These are phyloP conservation scores for Plodia interpunctella DNA, from an alignment of 1,140 invertebrate species.

Conservation along the genomic window DNA sequence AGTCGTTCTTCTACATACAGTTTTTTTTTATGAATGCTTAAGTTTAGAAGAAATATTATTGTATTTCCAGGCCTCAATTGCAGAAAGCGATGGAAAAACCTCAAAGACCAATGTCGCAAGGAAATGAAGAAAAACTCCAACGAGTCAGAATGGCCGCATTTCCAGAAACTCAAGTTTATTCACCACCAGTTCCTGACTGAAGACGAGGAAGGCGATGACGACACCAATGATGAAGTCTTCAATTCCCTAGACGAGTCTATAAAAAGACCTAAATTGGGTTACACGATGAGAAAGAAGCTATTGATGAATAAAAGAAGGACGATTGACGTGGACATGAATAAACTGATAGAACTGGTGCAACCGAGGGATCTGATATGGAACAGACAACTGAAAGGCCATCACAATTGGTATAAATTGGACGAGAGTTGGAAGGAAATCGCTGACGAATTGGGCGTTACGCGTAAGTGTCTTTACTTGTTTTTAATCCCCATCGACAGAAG, in stretches of 20 bases:
- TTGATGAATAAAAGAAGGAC: constrained; percentile 62
- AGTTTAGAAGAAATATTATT: not conserved
- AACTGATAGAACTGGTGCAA: constrained; percentile 58
- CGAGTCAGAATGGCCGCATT: constrained; percentile 67
- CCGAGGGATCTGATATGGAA: constrained; percentile 67
- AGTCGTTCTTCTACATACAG: no score
- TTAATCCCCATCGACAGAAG: no score
- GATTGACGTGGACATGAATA: constrained; percentile 67
- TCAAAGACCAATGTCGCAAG: constrained; percentile 71
- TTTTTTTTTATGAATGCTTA: no score
- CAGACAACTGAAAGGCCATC: constrained; percentile 61
- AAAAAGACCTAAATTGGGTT: constrained; percentile 61
- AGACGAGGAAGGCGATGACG: constrained; percentile 60
- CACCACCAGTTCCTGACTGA: constrained; percentile 66
- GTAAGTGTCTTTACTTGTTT: constrained; percentile 39
- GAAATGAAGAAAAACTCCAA: constrained; percentile 64
- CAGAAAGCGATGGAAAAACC: constrained; percentile 69
- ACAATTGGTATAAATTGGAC: constrained; percentile 70
- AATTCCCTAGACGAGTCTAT: constrained; percentile 62
- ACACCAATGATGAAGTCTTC: constrained; percentile 58
- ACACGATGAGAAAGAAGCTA: constrained; percentile 67
- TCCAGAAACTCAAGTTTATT: constrained; percentile 62
- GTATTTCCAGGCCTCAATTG: constrained; percentile 61
- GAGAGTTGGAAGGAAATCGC: constrained; percentile 70
- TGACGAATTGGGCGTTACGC: constrained; percentile 54